Conservation (phyloP, 2,888 invertebrate species). For the Pristionchus mayeri region DNA sequence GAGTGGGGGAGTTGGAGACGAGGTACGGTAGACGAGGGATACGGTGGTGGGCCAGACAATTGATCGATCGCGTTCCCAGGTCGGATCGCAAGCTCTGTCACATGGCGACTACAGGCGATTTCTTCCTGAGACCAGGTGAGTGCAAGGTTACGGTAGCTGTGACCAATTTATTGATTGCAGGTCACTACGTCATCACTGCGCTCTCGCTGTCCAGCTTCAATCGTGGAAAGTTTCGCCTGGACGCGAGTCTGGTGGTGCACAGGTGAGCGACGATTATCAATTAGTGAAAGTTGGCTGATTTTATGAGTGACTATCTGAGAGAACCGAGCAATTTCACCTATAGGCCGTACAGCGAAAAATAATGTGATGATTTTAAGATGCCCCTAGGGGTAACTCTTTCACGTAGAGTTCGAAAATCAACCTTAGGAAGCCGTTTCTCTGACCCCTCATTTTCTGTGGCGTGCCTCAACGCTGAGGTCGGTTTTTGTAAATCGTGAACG, state of each 20-base stretch:
- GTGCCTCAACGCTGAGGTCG: too few relatives aligned
- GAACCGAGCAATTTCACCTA: too few relatives aligned
- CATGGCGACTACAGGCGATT: conserved; percentile 58
- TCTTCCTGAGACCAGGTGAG: conserved; percentile 66
- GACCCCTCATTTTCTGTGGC: too few relatives aligned
- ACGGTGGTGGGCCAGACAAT: background rate
- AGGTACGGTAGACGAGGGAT: conserved; percentile 60
- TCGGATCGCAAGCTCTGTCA: conserved; percentile 5
- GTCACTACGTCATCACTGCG: conserved; percentile 56
- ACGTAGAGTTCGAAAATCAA: too few relatives aligned
- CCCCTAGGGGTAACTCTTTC: too few relatives aligned
- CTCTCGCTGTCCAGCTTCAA: conserved; percentile 58
- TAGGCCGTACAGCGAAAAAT: too few relatives aligned
- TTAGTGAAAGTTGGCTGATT: background rate
- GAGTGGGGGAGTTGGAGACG: conserved; percentile 64
- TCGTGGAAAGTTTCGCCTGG: conserved; percentile 47
- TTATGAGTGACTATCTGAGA: too few relatives aligned
- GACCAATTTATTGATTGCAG: background rate
- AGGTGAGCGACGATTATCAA: conserved; percentile 51
- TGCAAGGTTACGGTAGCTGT: background rate
- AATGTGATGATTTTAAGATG: too few relatives aligned
- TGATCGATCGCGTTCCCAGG: conserved; percentile 23
- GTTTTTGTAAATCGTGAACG: too few relatives aligned
- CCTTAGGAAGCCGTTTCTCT: too few relatives aligned
- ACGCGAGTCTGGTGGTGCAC: conserved; percentile 60